phyloP scores from a whole-genome alignment of 2,888 invertebrate species.

The Diaperis boleti region DNA sequence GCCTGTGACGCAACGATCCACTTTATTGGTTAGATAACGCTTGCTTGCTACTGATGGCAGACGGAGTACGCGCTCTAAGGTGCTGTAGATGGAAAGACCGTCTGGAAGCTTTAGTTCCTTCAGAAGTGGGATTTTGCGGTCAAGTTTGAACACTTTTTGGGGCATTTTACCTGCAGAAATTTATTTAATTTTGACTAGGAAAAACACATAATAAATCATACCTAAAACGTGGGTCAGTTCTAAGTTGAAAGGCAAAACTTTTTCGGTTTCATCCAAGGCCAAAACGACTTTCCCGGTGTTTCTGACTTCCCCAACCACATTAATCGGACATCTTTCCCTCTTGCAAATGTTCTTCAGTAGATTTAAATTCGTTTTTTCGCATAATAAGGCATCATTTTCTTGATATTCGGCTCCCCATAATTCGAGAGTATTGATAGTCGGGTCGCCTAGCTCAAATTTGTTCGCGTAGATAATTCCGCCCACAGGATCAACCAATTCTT shows the following conservation, averaged over 20 bases:
- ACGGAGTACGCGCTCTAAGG: conserved; percentile 83
- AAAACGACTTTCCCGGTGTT: conserved; percentile 79
- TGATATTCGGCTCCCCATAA: conserved; percentile 99
- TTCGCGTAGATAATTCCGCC: conserved; percentile 92
- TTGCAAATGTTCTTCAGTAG: conserved; percentile 79
- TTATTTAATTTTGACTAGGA: conserved; percentile 5
- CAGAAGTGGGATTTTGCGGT: conserved; percentile 56
- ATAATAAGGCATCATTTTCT: conserved; percentile 92
- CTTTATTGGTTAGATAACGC: conserved; percentile 94
- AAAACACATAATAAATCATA: conserved; percentile 54
- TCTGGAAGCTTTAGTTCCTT: conserved; percentile 59
- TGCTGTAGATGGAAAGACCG: conserved; percentile 73
- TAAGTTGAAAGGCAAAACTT: conserved; percentile 84
- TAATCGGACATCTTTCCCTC: conserved; percentile 93
- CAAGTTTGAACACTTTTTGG: conserved; percentile 73
- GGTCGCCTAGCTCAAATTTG: conserved; percentile 92
- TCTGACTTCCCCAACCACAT: conserved; percentile 93
- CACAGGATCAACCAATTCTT: conserved; percentile 94
- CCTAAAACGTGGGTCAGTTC: conserved; percentile 91
- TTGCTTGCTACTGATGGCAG: conserved; percentile 95
- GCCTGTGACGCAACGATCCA: conserved; percentile 94
- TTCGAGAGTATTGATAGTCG: conserved; percentile 92
- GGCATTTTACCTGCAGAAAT: conserved; percentile 80
- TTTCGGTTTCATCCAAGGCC: conserved; percentile 76
- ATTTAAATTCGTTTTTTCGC: conserved; percentile 74